Base-by-base conservation (phyloP, 1,140 invertebrate species). In the Diploscapter pachys region DNA sequence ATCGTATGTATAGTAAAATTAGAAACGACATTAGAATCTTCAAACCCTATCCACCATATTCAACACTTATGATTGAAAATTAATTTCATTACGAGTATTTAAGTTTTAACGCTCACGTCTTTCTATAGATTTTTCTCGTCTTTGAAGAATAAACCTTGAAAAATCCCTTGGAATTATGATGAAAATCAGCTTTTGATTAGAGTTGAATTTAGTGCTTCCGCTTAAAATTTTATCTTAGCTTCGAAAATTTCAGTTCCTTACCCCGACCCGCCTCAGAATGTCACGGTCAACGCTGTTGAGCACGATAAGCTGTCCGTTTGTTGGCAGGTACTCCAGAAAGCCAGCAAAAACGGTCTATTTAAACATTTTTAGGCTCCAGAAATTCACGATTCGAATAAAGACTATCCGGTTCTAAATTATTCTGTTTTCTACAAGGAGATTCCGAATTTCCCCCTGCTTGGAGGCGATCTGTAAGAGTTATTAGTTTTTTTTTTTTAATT, bases 221-320 rank as follows among this genome's bases (percentile, higher is more conserved):
- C 31, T 31, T 31, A 31, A 31, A 31, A 31, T 31, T 31, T 31
- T 31, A 31, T 31, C 31, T 31, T 31, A 11, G 9, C 9, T 59
- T 53, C 5, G 5, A 13, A 8, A 9, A 9, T 76, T 76, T 78
- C 78, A 78, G 71, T 79, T 51, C 78, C 78, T 4, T 79, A 61
- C 61, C 78, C 78, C 3, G 77, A 79, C 59, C 77, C 77, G 9
- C 78, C 78, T 4, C 55, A 56, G 4, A 31, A 61, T 8, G 64
- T 79, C n/a, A 56, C 70, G 61, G 77, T 79, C 6, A 79, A 74
- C 56, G 78, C 77, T n/a, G 69, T 78, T 4, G 77, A 79, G 11
- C 63, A 72, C 11, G 75, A 76, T 53, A 76, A 76, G 49, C 50
- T 76, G 13, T 59, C 61, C 4, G 75, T 76, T 11, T 79, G 78